Evolutionary conservation across 30 jellyfish, hydroid and myxozoan species (phyloP).

Genomic region (Mastigias papua): DNA sequence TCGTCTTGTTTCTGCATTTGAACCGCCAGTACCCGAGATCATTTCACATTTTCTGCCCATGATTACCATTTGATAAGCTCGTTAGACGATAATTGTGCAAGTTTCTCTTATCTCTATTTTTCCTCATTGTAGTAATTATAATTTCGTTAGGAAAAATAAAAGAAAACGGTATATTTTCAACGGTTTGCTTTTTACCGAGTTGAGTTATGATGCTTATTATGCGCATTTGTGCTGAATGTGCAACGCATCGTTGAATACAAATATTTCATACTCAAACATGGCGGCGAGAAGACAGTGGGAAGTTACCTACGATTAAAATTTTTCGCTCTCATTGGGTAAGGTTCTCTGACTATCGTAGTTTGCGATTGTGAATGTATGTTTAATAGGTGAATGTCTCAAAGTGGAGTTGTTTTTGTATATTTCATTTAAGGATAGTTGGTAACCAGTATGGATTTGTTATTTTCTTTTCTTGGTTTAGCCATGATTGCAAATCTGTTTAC

Average conservation of each 20-base stretch:
- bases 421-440: background rate
- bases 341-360: background rate
- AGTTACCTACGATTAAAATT: background rate
- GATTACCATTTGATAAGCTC: too few relatives aligned
- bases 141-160: background rate
- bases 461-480: background rate
- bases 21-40: too few relatives aligned
- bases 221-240: slow-evolving; percentile 13
- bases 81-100: too few relatives aligned
- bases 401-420: background rate
- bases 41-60: too few relatives aligned
- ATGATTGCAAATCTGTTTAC: background rate
- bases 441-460: background rate
- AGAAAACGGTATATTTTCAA: background rate
- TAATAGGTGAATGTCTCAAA: background rate
- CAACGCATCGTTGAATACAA: slow-evolving; percentile 29
- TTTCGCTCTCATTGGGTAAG: background rate
- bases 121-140: too few relatives aligned
- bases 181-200: background rate
- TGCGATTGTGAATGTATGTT: background rate
- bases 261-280: slow-evolving; percentile 14
- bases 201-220: slow-evolving; percentile 14
- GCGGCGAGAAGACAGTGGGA: slow-evolving; percentile 9
- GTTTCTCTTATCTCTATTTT: too few relatives aligned
- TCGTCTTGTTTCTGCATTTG: too few relatives aligned